phyloP scores from a whole-genome alignment of 2,797 vertebrate species.

The Lophotriccus pileatus region DNA sequence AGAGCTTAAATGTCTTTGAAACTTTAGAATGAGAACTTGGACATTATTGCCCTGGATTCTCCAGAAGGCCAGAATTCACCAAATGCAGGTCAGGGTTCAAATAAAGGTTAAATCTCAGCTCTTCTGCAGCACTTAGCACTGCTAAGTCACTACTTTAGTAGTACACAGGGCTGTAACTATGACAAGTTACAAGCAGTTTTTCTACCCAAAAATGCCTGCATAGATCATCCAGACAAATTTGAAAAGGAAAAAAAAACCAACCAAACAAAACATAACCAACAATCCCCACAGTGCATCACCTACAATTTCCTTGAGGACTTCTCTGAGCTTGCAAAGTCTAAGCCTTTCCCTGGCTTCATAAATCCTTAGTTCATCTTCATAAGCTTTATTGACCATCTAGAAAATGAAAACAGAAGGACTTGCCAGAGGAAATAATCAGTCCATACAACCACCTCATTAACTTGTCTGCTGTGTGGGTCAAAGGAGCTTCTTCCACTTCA shows the following conservation, averaged over 20 bases:
- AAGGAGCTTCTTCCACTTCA: not conserved
- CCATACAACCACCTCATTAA: not conserved
- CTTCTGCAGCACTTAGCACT: not conserved
- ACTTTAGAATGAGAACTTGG: not conserved
- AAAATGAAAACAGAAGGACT: not conserved
- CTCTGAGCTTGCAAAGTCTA: conserved; percentile 74
- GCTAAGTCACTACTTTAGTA: not conserved
- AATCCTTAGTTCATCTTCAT: conserved; percentile 81
- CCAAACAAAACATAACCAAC: not conserved
- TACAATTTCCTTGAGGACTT: conserved; percentile 76
- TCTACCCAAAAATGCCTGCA: not conserved
- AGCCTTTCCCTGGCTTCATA: conserved; percentile 76
- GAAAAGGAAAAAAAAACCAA: not conserved
- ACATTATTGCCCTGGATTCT: not conserved
- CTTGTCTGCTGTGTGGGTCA: not conserved
- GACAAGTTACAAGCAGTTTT: not conserved
- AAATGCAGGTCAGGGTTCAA: conserved; percentile 8
- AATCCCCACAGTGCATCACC: not conserved
- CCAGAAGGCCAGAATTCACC: not conserved
- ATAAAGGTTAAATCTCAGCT: not conserved
- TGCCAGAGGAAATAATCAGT: not conserved
- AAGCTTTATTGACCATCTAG: conserved; percentile 76
- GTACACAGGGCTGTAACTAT: not conserved
- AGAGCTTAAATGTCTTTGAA: conserved; percentile 9
- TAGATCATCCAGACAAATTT: not conserved